Evolutionary conservation across 64 coral and sea anemone species (phyloP).

Genomic region (Dendrophyllia cribrosa): DNA sequence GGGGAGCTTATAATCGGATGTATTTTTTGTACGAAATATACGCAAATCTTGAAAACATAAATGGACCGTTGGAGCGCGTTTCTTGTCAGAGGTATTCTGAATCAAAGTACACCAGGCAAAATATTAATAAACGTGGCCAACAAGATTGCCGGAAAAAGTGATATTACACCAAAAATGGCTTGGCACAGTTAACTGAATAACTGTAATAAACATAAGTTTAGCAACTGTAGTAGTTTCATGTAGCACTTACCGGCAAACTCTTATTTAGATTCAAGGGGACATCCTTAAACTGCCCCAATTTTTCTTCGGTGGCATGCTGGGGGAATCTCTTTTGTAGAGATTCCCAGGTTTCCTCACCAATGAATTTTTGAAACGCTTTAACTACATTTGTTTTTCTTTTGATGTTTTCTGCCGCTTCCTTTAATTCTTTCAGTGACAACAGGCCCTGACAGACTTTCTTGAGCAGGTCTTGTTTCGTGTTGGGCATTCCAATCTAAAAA

Average conservation of each 20-base stretch:
- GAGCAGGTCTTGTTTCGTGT: constrained; percentile 3
- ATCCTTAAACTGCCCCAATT: constrained; percentile 45
- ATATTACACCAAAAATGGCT: too few relatives aligned
- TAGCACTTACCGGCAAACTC: not conserved
- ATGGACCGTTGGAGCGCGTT: too few relatives aligned
- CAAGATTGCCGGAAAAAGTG: too few relatives aligned
- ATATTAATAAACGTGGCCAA: too few relatives aligned
- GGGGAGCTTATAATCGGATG: too few relatives aligned
- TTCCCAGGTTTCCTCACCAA: not conserved
- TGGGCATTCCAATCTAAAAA: constrained; percentile 41
- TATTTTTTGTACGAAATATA: too few relatives aligned
- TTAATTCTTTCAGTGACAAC: constrained; percentile 19
- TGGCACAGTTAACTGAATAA: too few relatives aligned
- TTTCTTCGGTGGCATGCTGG: constrained; percentile 29
- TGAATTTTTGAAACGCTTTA: not conserved
- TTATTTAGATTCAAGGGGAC: not conserved
- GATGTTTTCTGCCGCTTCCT: not conserved
- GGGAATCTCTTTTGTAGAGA: constrained; percentile 34
- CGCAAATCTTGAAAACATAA: too few relatives aligned
- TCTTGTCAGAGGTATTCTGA: too few relatives aligned
- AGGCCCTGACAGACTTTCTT: not conserved
- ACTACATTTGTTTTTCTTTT: constrained; percentile 20
- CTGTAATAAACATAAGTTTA: too few relatives aligned
- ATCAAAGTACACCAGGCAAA: too few relatives aligned
- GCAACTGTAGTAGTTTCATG: too few relatives aligned